Conservation (phyloP, 2,113 vertebrate species). For the Rhombomys opimus region DNA sequence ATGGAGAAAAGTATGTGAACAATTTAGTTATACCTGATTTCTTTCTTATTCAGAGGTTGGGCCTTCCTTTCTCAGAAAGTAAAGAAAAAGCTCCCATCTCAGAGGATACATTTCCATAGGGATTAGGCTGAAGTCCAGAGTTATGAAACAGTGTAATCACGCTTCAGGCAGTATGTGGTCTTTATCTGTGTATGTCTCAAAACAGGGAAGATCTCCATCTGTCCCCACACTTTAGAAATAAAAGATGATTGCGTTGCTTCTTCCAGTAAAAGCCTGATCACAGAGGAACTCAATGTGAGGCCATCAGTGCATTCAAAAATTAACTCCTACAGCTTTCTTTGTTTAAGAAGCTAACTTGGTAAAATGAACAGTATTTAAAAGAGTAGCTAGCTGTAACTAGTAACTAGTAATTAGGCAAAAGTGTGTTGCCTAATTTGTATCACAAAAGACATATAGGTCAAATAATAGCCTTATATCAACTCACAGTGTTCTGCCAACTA, state of each 20-base stretch:
- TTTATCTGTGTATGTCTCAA: conserved; percentile 18
- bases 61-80: background rate
- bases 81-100: background rate
- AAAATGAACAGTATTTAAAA: background rate
- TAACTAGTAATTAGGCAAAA: background rate
- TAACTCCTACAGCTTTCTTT: background rate
- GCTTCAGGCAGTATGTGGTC: background rate
- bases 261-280: background rate
- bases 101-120: background rate
- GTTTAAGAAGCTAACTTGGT: background rate
- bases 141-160: conserved; percentile 19
- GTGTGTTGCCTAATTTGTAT: background rate
- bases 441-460: background rate
- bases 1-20: background rate
- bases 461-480: background rate
- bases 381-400: background rate
- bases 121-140: background rate
- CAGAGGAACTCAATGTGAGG: background rate
- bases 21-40: background rate
- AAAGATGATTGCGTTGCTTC: background rate
- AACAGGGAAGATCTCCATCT: conserved; percentile 5
- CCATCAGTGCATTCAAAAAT: background rate
- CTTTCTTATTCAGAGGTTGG: background rate
- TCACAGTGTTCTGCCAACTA: background rate
- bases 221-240: background rate